These are phyloP conservation scores for Rhinoderma darwinii DNA, from an alignment of 2,113 vertebrate genomes.

Conservation along the genomic window DNA sequence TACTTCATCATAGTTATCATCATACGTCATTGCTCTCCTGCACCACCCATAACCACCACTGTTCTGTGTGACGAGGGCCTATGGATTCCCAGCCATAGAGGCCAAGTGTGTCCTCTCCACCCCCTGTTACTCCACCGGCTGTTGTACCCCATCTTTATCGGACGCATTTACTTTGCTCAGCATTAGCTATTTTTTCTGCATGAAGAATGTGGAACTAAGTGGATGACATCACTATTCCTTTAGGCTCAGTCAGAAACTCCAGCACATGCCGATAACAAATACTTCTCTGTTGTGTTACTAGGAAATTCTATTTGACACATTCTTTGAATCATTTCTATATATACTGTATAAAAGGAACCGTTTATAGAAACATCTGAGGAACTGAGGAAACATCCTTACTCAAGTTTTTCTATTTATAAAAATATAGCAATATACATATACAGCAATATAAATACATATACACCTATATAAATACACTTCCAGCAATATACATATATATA, in stretches of 20 bases:
- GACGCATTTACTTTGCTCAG: background rate
- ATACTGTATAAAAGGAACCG: background rate
- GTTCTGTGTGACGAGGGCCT: background rate
- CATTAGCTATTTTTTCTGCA: background rate
- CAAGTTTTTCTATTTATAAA: too few relatives aligned
- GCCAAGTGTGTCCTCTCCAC: background rate
- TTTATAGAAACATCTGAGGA: background rate
- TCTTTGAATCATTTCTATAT: background rate
- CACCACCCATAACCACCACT: background rate
- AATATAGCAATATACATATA: too few relatives aligned
- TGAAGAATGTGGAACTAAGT: constrained; percentile 18
- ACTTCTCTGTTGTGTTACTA: background rate
- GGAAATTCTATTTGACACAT: background rate
- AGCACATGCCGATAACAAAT: constrained; percentile 9
- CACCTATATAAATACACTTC: too few relatives aligned
- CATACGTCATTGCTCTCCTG: too few relatives aligned
- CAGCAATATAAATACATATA: too few relatives aligned
- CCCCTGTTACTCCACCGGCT: background rate
- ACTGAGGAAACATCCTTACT: background rate
- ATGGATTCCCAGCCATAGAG: background rate
- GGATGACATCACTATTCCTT: background rate
- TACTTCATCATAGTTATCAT: too few relatives aligned
- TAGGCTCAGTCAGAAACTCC: background rate
- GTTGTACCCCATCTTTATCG: background rate
- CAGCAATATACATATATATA: too few relatives aligned